Base-by-base conservation (phyloP, 2,113 vertebrate genomes). In the Sarotherodon lohbergeri region DNA sequence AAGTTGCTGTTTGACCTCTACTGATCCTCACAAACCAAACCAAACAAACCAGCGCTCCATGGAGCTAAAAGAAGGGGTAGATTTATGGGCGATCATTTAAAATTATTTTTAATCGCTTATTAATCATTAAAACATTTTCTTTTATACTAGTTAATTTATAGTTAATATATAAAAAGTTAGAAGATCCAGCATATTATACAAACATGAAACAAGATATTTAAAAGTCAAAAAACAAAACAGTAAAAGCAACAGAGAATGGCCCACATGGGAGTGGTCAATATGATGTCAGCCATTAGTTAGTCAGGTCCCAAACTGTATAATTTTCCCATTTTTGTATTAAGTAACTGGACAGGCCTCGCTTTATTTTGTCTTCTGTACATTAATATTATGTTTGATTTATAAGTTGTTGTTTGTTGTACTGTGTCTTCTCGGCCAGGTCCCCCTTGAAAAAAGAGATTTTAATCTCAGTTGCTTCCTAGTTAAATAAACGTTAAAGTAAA, bases 101-200 rank as follows among this genome's bases (percentile, higher is more conserved):
- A 22, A 55, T 24, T 13, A 6, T 3, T 19, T 34, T 61, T 61
- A 34, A 61, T 61, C 5, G 0, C 57, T 34, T 34, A 61, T 11
- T 34, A 19, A 61, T 9, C 16, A 1, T 61, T 61, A 34, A 61
- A 61, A 34, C 16, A 0, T 29, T 6, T 61, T 61, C 0, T 19
- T 61, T 61, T 34, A 10, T 10, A 9, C 5, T 61, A 34, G 29
- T 61, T 61, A 5, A 34, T 61, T 61, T 43, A 71, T 16, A 43
- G 36, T 3, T 68, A 39, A 68, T 41, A 41, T 41, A 39, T 61
- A 4, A 41, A 68, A 68, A 41, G 36, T 68, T 5, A 39, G 22
- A 39, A 22, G 6, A n/a, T 68, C 6, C 22, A 41, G 19, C 1
- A 41, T 39, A 22, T 66, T 39, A 66, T 22, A 22, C 61, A 68